Base-by-base conservation (phyloP, 2,888 invertebrate genomes). In the Dorcus hopei region DNA sequence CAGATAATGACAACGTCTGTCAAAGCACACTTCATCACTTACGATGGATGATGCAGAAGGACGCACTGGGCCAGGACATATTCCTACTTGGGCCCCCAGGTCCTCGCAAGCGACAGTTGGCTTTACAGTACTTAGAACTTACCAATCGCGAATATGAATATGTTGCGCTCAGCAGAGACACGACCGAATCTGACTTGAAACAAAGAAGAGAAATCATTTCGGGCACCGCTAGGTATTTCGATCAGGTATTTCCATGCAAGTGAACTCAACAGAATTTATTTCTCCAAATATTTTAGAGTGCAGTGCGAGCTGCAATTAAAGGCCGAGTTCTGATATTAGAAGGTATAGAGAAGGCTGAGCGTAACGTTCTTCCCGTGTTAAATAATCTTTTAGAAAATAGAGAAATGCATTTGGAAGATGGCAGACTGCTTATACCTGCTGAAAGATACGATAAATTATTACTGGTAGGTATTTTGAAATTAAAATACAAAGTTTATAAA, bases 341-440 rank as follows among this genome's bases (percentile, higher is more conserved):
- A 78, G 98, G 97, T 1, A 94, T 98, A 56, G 97, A 98, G 81
- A 97, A 97, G 76, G 96, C 97, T 0, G 98, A 98, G 76, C 83
- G 97, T 50, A 98, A 98, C 82, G 97, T 98, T 43, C 80, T 98
- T 60, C 97, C 97, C 39, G 92, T 98, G 49, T 81, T 98, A 42
- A 98, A 98, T 79, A 98, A 98, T 80, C 82, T 98, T 54, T 80
- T 98, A 53, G 97, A 98, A 80, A 98, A 98, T 79, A 84, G 97
- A 57, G 98, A 98, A 80, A 97, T 98, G 97, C 95, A 97, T 79
- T 81, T 98, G 61, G 97, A 98, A 80, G 97, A 97, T 81, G 98
- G 98, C 0, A 82, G 96, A 68, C 93, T 97, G 75, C 81, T 98
- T 41, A 90, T 98, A 74, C 90, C 95, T 0, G 89, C 95, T 7